These are phyloP conservation scores for Actinia equina DNA, from an alignment of 64 coral and sea anemone genomes.

Conservation along the genomic window DNA sequence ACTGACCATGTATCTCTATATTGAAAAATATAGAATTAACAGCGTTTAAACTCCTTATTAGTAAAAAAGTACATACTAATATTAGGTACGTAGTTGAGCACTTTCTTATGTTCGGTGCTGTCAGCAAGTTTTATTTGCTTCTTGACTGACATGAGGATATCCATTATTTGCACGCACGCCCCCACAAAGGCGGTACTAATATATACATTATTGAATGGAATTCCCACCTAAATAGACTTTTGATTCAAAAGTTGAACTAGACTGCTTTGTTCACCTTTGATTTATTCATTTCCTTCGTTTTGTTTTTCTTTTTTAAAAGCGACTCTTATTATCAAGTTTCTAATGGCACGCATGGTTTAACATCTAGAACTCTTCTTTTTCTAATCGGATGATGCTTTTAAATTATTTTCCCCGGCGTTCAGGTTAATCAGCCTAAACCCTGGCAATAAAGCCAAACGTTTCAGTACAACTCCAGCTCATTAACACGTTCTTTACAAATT, in stretches of 20 bases:
- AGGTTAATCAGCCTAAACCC: too few species aligned
- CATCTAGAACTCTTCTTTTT: not conserved
- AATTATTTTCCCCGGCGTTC: not conserved
- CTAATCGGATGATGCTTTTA: not conserved
- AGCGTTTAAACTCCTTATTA: not conserved
- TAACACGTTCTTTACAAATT: too few species aligned
- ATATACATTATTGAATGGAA: not conserved
- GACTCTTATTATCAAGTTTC: not conserved
- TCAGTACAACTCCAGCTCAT: too few species aligned
- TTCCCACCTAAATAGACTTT: not conserved
- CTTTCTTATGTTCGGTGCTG: not conserved
- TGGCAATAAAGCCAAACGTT: not conserved
- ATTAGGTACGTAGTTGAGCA: not conserved
- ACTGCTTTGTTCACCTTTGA: not conserved
- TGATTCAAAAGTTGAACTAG: not conserved
- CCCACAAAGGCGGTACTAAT: not conserved
- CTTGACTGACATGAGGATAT: not conserved
- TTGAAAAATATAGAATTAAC: not conserved
- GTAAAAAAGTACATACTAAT: not conserved
- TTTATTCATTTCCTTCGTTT: not conserved
- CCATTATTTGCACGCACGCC: not conserved
- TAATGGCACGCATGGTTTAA: not conserved
- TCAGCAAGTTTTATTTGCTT: not conserved
- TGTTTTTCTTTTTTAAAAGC: not conserved
- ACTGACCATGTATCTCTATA: not conserved